phyloP scores from a whole-genome alignment of 2,113 vertebrate species.

The Rhombomys opimus region DNA sequence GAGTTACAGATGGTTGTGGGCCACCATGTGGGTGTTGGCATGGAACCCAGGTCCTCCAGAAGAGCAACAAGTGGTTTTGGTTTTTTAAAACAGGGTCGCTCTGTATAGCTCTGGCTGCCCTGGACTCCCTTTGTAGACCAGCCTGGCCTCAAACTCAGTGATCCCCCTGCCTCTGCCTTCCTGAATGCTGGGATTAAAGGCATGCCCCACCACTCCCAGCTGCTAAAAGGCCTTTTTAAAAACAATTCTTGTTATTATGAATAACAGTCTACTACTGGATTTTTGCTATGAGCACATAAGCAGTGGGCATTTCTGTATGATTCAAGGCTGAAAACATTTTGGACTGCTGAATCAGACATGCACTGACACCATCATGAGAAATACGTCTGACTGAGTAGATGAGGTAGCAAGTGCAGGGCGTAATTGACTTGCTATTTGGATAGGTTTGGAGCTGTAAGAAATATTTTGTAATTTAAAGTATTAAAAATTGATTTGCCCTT shows the following conservation, averaged over 20 bases:
- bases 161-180: too few species aligned
- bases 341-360: background rate
- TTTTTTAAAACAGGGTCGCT: too few species aligned
- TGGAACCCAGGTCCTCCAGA: background rate
- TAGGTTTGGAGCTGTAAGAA: background rate
- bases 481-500: conserved; percentile 24
- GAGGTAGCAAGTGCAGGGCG: background rate
- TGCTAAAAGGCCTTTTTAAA: background rate
- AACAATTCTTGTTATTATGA: conserved; percentile 45
- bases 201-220: too few species aligned
- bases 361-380: background rate
- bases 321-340: background rate
- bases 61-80: background rate
- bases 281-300: conserved; percentile 37
- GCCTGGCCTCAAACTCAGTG: too few species aligned
- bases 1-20: background rate
- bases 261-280: background rate
- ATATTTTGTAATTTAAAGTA: conserved; percentile 13
- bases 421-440: background rate
- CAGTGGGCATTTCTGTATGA: background rate
- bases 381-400: background rate
- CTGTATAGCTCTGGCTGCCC: too few species aligned
- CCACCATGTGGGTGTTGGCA: background rate
- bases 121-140: too few species aligned
- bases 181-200: too few species aligned